Percentiles rank a stretch among this genome's conserved stretches.
Conservation (phyloP, 2,797 vertebrate species). For the Intellagama lesueurii region DNA sequence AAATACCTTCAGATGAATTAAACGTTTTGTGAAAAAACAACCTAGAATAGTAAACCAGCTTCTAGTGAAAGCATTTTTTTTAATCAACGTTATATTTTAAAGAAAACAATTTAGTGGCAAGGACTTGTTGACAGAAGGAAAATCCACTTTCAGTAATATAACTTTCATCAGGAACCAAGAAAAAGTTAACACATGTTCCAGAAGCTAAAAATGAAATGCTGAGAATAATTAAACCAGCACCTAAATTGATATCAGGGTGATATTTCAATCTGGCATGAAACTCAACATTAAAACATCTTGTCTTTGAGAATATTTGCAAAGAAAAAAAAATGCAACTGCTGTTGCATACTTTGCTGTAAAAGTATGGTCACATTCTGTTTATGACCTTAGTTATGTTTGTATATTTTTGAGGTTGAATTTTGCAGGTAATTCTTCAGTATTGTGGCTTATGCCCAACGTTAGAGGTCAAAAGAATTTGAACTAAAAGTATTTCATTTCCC, state of each 20-base stretch:
- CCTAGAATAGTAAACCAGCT: conserved; percentile 25
- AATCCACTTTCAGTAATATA: conserved; percentile 49
- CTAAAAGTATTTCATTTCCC: too few species aligned
- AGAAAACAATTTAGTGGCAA: conserved; percentile 26
- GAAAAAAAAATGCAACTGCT: conserved; percentile 46
- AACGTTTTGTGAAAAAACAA: neutral
- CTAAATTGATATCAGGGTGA: conserved; percentile 34
- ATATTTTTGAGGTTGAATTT: neutral
- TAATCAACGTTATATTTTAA: conserved; percentile 33
- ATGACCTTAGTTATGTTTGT: neutral
- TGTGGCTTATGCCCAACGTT: neutral
- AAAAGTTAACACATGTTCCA: conserved; percentile 38
- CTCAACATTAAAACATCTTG: conserved; percentile 45
- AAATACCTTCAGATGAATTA: conserved; percentile 13
- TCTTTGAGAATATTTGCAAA: conserved; percentile 30
- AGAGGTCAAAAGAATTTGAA: neutral
- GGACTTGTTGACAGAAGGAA: conserved; percentile 33
- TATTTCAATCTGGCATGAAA: conserved; percentile 41
- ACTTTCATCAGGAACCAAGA: conserved; percentile 46
- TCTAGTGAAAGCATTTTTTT: conserved; percentile 42
- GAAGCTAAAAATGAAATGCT: conserved; percentile 55
- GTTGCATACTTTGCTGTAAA: neutral
- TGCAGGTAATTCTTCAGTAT: conserved; percentile 14
- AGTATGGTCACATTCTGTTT: conserved; percentile 31
- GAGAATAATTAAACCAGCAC: conserved; percentile 57